Conservation (phyloP, 2,113 vertebrate genomes). For the Myotis yumanensis region DNA sequence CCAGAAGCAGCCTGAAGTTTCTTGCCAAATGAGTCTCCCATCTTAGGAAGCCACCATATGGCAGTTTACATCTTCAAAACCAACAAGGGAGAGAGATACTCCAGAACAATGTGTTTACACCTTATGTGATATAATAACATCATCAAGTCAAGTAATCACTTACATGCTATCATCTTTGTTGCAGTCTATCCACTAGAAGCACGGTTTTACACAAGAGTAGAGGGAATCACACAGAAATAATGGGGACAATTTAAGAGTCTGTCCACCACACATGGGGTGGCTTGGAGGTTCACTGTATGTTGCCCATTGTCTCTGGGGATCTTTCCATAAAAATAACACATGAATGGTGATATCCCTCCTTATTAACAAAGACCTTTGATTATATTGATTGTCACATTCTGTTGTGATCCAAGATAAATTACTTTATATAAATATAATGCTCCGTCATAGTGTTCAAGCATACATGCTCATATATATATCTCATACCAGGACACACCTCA, state of each 20-base stretch:
- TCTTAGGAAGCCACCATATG: background rate
- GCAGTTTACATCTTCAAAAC: background rate
- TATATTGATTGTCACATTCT: background rate
- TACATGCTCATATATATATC: background rate
- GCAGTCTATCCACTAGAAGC: background rate
- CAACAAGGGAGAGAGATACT: background rate
- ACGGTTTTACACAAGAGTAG: background rate
- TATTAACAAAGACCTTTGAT: background rate
- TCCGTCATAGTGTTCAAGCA: background rate
- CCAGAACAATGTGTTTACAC: background rate
- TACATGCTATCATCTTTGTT: background rate
- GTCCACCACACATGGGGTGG: background rate
- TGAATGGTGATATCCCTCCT: background rate
- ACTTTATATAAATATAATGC: background rate
- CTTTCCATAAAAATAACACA: background rate
- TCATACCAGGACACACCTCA: background rate
- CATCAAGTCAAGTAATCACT: background rate
- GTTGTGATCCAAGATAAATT: background rate
- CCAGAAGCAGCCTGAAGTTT: background rate
- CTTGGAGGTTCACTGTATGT: fast-evolving
- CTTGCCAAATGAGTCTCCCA: background rate
- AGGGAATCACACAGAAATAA: background rate
- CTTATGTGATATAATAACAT: background rate
- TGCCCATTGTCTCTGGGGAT: background rate
- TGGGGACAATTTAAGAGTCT: background rate